Evolutionary conservation across 2,113 vertebrate genomes (phyloP).

Genomic region (Plotosus lineatus): DNA sequence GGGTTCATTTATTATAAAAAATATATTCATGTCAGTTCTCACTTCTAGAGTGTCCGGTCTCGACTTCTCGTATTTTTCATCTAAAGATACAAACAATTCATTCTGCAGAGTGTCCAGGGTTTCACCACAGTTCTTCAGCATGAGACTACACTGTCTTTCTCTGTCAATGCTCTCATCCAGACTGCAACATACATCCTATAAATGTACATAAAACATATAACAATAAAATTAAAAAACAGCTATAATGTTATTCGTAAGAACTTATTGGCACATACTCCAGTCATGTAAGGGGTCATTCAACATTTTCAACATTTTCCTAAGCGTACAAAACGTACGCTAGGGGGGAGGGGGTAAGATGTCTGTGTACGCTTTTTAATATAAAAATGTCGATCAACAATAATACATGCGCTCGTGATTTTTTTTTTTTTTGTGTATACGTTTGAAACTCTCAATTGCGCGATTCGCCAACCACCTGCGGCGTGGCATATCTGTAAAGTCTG

Average conservation of each 20-base stretch:
- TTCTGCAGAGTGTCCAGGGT: slow-evolving; percentile 14
- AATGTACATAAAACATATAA: not conserved
- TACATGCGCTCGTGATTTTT: too few relatives aligned
- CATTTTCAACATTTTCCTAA: too few relatives aligned
- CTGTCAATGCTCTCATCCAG: slow-evolving; percentile 17
- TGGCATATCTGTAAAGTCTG: too few relatives aligned
- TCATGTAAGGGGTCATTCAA: too few relatives aligned
- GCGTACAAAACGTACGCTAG: too few relatives aligned
- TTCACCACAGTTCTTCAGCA: slow-evolving; percentile 24
- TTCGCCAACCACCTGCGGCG: too few relatives aligned
- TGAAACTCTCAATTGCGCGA: too few relatives aligned
- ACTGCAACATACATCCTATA: slow-evolving; percentile 28
- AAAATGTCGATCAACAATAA: too few relatives aligned
- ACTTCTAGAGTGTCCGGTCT: slow-evolving; percentile 5
- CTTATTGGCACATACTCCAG: not conserved
- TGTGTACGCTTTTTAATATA: too few relatives aligned
- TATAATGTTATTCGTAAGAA: not conserved
- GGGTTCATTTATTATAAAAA: too few relatives aligned
- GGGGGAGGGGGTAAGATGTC: too few relatives aligned
- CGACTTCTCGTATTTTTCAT: not conserved
- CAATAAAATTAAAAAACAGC: not conserved
- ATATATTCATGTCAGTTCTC: not conserved
- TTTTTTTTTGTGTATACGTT: too few relatives aligned
- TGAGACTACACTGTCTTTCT: slow-evolving; percentile 19
- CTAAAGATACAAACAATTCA: not conserved